phyloP scores from a whole-genome alignment of 1,140 invertebrate species.

The Polypedilum pembai region DNA sequence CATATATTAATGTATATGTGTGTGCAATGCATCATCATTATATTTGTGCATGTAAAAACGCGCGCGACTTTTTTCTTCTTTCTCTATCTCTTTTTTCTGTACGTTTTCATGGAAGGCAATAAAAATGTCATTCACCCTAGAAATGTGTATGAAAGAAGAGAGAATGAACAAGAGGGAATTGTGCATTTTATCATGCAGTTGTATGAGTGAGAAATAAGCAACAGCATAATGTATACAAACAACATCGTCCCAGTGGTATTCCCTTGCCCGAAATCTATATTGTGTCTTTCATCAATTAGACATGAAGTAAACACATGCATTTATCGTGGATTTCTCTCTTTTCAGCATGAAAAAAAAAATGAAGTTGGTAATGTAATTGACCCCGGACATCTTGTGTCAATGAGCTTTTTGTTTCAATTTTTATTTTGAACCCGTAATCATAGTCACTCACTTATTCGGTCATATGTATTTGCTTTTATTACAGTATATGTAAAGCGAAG shows the following conservation, averaged over 20 bases:
- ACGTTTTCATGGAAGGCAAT: constrained; percentile 15
- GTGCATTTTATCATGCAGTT: not conserved
- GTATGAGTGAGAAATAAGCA: constrained; percentile 3
- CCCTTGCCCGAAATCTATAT: not conserved
- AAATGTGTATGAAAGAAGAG: constrained; percentile 5
- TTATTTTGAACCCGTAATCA: constrained; percentile 5
- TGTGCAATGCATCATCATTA: not conserved
- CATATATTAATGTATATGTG: not conserved
- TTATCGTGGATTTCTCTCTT: not conserved
- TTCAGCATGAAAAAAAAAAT: not conserved
- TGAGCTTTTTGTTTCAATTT: constrained; percentile 18
- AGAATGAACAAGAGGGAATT: not conserved
- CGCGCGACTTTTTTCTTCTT: not conserved
- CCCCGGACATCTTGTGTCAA: constrained; percentile 19
- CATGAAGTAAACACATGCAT: not conserved
- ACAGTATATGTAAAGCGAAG: too few relatives aligned
- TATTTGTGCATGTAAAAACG: constrained; percentile 15
- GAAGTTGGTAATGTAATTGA: constrained; percentile 24
- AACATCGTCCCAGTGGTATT: not conserved
- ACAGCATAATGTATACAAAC: not conserved
- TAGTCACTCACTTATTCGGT: not conserved
- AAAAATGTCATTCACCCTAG: constrained; percentile 23
- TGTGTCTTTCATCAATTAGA: not conserved
- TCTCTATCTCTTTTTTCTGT: too few relatives aligned
- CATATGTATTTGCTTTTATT: not conserved